phyloP scores from a whole-genome alignment of 2,113 vertebrate species.

The Oreochromis spilurus region DNA sequence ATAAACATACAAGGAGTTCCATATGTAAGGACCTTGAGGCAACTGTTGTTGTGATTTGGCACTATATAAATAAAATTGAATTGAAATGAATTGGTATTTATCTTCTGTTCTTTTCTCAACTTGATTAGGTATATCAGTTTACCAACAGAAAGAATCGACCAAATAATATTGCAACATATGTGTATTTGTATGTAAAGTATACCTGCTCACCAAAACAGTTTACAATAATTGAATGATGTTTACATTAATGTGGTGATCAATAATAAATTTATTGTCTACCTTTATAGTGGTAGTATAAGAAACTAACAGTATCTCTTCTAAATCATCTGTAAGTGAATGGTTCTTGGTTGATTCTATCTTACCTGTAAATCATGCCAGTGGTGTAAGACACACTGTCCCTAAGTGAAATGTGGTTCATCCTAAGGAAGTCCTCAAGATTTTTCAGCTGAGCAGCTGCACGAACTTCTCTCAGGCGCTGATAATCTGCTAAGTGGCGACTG shows the following conservation, averaged over 20 bases:
- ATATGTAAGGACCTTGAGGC: background rate
- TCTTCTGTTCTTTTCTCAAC: background rate
- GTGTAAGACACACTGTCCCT: slow-evolving; percentile 75
- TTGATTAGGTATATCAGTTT: background rate
- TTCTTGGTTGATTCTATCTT: slow-evolving; percentile 40
- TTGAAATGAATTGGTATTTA: background rate
- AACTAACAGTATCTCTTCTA: background rate
- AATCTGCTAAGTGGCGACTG: slow-evolving; percentile 73
- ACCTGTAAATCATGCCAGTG: slow-evolving; percentile 93
- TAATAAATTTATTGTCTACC: background rate
- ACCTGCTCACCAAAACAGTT: background rate
- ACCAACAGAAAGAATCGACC: background rate
- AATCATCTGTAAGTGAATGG: background rate
- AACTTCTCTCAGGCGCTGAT: slow-evolving; percentile 82
- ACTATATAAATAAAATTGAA: background rate
- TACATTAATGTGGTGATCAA: background rate
- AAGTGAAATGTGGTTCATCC: slow-evolving; percentile 85
- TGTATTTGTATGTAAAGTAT: background rate
- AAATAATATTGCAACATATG: background rate
- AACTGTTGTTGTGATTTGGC: background rate
- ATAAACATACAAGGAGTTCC: background rate
- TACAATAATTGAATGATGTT: background rate
- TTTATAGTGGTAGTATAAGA: background rate
- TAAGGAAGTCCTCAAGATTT: slow-evolving; percentile 90
- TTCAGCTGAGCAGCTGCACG: slow-evolving; percentile 83